Evolutionary conservation across 2,888 invertebrate genomes (phyloP).

Genomic region (Drosophila gaucha): DNA sequence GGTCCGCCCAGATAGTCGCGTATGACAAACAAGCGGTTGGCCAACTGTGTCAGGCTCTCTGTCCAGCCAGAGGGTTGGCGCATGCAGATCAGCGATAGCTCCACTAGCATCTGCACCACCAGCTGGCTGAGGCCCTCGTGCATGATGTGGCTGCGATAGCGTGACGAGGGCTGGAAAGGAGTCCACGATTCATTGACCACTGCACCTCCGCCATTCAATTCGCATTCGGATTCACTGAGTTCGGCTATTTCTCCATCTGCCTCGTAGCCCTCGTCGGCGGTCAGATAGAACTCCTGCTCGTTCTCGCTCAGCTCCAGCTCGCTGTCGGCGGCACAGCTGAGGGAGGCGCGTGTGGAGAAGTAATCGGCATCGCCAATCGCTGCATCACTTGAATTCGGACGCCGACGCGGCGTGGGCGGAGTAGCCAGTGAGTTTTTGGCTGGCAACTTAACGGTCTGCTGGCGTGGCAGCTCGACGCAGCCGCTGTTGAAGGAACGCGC

Average conservation of each 20-base stretch:
- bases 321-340: conserved; percentile 81
- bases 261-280: conserved; percentile 85
- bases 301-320: conserved; percentile 83
- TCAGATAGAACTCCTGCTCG: conserved; percentile 82
- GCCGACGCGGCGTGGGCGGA: conserved; percentile 62
- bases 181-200: conserved; percentile 72
- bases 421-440: conserved; percentile 71
- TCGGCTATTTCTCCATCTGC: conserved; percentile 84
- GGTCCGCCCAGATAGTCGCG: conserved; percentile 84
- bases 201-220: conserved; percentile 53
- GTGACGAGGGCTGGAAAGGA: conserved; percentile 81
- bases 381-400: conserved; percentile 72
- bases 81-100: conserved; percentile 80
- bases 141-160: conserved; percentile 82
- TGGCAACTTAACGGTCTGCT: conserved; percentile 65
- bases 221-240: conserved; percentile 80
- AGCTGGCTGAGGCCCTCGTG: conserved; percentile 83
- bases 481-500: conserved; percentile 67
- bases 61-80: conserved; percentile 82
- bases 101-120: conserved; percentile 83
- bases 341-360: conserved; percentile 81
- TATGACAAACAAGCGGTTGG: conserved; percentile 83
- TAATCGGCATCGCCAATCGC: conserved; percentile 78
- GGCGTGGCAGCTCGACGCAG: conserved; percentile 62
- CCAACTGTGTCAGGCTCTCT: conserved; percentile 81